Base-by-base conservation (phyloP, 1,140 invertebrate genomes). In the Papilio machaon region DNA sequence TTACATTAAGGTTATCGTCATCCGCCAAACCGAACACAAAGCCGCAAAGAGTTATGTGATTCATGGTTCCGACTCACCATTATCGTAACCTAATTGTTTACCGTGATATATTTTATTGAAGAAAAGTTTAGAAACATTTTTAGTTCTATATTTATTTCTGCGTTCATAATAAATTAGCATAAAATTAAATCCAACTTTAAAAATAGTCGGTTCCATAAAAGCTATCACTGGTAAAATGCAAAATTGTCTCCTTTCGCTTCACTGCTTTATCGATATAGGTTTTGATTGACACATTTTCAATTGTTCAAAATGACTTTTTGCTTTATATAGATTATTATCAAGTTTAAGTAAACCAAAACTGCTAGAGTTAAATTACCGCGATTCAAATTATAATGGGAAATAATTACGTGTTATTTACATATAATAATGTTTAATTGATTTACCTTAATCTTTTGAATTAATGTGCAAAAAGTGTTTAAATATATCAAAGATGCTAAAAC, bases 1-100 rank as follows among this genome's bases (percentile, higher is more conserved):
- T 92, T 94, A 94, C 92, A 94, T 94, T 94, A 94, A 91, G 91
- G 92, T 92, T 94, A 94, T 94, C 92, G 89, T 89, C 89, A 91
- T 89, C 89, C 89, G 88, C 92, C 92, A 92, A 94, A 93, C 91
- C 87, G 90, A 94, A 92, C 88, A 93, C 92, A 93, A 94, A 91
- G 90, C 88, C 86, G 87, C 83, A 83, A 89, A 90, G 90, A 90
- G 87, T 88, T 87, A 85, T 87, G 87, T 93, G 91, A 93, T 93
- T 94, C 92, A 92, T 90, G 88, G 86, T 85, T 90, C 91, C 86
- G 84, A 88, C 88, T 88, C 86, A 82, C 85, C 91, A 91, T 89
- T 91, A 91, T 90, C 87, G 84, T 89, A 87, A 86, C 85, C 82
- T 87, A 90, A 89, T 90, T 89, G 86, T 90, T 86, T 87, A 88